Conservation (phyloP, 2,113 vertebrate genomes). For the Ammospiza nelsoni region DNA sequence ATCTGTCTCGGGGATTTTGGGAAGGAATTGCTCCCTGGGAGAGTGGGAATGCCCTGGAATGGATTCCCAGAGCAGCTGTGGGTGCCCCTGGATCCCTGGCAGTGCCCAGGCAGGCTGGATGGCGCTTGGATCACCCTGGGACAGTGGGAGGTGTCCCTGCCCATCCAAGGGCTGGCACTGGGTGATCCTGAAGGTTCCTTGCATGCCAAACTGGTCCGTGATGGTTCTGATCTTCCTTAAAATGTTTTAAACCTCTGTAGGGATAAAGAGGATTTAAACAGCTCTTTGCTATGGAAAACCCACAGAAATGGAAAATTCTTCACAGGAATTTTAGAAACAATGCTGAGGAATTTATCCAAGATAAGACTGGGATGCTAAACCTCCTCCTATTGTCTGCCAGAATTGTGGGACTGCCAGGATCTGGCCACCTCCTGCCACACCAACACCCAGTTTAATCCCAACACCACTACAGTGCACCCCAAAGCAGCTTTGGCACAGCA, state of each 20-base stretch:
- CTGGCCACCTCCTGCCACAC: background rate
- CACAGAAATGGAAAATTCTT: background rate
- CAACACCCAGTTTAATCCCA: background rate
- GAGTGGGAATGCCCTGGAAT: rapidly evolving
- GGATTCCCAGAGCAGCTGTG: background rate
- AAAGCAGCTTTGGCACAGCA: background rate
- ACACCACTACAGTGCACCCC: rapidly evolving
- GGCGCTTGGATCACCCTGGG: background rate
- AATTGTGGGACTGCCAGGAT: rapidly evolving
- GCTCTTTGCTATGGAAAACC: background rate
- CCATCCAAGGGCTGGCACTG: background rate
- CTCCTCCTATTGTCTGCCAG: background rate
- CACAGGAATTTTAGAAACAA: background rate
- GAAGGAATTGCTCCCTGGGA: background rate
- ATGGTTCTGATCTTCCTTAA: background rate
- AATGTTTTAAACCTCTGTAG: background rate
- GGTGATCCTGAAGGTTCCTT: background rate
- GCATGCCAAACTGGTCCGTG: background rate
- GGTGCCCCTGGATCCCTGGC: background rate
- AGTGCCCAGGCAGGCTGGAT: background rate
- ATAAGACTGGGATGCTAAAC: background rate
- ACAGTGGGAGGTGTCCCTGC: background rate
- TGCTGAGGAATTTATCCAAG: background rate
- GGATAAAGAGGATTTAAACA: background rate
- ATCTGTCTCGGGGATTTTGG: background rate